Base-by-base conservation (phyloP, 2,113 vertebrate genomes). In the Psittacus erithacus region DNA sequence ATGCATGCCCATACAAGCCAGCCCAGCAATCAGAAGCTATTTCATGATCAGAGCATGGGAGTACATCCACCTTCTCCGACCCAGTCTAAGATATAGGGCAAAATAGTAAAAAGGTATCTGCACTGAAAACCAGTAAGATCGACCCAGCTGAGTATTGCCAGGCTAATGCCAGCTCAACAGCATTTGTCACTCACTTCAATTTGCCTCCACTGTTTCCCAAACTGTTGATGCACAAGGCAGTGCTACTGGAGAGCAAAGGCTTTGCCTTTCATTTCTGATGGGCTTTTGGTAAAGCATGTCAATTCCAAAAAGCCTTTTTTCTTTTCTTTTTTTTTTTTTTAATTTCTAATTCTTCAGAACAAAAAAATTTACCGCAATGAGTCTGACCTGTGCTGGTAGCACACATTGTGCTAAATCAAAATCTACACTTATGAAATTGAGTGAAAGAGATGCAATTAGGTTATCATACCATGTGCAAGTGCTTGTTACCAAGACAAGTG, bases 41-140 rank as follows among this genome's bases (percentile, higher is more conserved):
- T 90, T 41, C 0, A 0, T 50, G 39, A 23, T 23, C 1, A 0
- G 5, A 65, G 47, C 38, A 41, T 9, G 9, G 8, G 20, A 81
- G 17, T 20, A 47, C 8, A 17, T 20, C 25, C n/a, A 41, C 7
- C 22, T 29, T 68, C 33, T n/a, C n/a, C 59, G 50, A 62, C 6
- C 9, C 65, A 63, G 35, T 11, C 16, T 28, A 63, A 71, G 10
- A 44, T 24, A 68, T 0, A 10, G 10, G 20, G 38, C 50, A 31
- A 83, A 78, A 35, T 5, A 73, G 17, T 25, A 52, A 47, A 47
- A 43, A 55, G 7, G 38, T 62, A 4, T 1, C 39, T 73, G 31
- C 27, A 10, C 12, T 6, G 22, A 33, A 6, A 46, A n/a, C 22
- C 60, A 44, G 25, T 13, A 13, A 5, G 19, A 43, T 33, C 13